Base-by-base conservation (phyloP, 1,140 invertebrate genomes). In the Bicyclus anynana region DNA sequence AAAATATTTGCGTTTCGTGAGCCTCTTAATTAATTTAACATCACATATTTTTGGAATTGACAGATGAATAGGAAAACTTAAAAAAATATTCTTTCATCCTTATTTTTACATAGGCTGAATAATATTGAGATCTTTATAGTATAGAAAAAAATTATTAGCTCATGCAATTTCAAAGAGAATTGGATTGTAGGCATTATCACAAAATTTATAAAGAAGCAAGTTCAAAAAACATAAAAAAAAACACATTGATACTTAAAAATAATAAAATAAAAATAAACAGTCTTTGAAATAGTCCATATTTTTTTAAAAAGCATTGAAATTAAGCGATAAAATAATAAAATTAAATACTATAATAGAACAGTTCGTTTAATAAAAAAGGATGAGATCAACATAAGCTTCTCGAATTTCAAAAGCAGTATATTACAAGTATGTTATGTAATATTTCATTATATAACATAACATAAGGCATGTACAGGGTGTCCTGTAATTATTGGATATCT, bases 1-100 rank as follows among this genome's bases (percentile, higher is more conserved):
- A 47, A 33, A 20, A 23, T 47, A 54, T 46, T 53, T 35, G 23
- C 23, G 13, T 47, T 35, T 54, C 21, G 23, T 27, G 23, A 47
- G 53, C 53, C 53, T 54, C 42, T 35, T 54, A 35, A 35, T 35
- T 54, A 35, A 35, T 20, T 47, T 12, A 16, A 53, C 16, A 44
- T 44, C 37, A 52, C 50, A 52, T 52, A 52, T 27, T 47, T 47
- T 47, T 47, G 44, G 44, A 47, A 47, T 47, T 47, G 44, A 47
- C 44, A 47, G 21, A 27, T 26, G 44, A n/a, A 7, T 47, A 47
- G 18, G 17, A 7, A 47, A 47, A 47, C 44, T 26, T 44, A 47
- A 26, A 26, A 40, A 2, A 5, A 6, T 6, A 6, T 40, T 40
- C 17, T 17, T 7, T 40, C 4, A 4, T 40, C 17, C 16, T 17